Base-by-base conservation (phyloP, 2,797 vertebrate species). In the Cyprinodon diabolis region DNA sequence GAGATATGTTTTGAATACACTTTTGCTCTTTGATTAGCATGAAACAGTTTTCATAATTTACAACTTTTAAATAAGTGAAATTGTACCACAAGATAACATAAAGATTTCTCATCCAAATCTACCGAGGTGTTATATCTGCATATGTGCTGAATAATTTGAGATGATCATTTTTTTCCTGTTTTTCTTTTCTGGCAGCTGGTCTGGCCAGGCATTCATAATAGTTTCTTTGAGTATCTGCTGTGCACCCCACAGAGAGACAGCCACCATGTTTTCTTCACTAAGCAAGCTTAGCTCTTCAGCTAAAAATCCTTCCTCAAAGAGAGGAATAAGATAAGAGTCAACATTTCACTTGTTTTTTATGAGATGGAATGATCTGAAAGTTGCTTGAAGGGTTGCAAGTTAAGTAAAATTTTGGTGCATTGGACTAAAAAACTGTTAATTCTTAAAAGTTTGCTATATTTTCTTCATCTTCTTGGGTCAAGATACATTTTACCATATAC, bases 81-180 rank as follows among this genome's bases (percentile, higher is more conserved):
- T 71, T 83, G 78, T 81, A 83, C 85, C 86, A 82, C 74, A 63
- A 85, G 82, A 89, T 86, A 62, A 89, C 90, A 90, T 15, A 51
- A 51, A 4, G 10, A 14, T 51, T 19, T 51, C 49, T 51, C 3
- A 51, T 51, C 49, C 17, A 51, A 15, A 51, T 51, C 4, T 51
- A 51, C 10, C 23, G 17, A 49, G 30, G n/a, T 12, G 35, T 40
- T 67, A 13, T 74, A 5, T 4, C 25, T 43, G 40, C 17, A 43
- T 25, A 23, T 69, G 49, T 63, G 19, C 55, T 45, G 66, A 47
- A 23, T 37, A 37, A 14, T 74, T 48, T 48, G 15, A 40, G 21
- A n/a, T 55, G 13, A 52, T 40, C 57, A 37, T 21, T 63, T 71
- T 57, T 65, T 40, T 37, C 30, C 30, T 30, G 30, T 30, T 30